A percentile compares a stretch with the other conserved stretches of the same genome.
phyloP scores from a whole-genome alignment of 2,888 invertebrate species.

The Branchellion lobata region DNA sequence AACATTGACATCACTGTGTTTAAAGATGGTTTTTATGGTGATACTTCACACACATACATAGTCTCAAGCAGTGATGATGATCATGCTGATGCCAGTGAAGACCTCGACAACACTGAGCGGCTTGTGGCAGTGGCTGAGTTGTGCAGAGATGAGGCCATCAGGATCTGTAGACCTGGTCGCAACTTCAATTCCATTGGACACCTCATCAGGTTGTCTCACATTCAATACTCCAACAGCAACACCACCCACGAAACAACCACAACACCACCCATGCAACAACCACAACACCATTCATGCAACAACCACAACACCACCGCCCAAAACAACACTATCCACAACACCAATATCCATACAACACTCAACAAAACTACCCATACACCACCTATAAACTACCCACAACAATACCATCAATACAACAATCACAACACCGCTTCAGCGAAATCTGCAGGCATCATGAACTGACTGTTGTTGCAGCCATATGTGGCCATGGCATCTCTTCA shows the following conservation, averaged over 20 bases:
- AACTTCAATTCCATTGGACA: slow-evolving; percentile 62
- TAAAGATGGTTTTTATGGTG: slow-evolving; percentile 95
- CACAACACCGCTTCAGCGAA: slow-evolving; percentile 65
- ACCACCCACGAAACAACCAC: too few species aligned
- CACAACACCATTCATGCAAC: too few species aligned
- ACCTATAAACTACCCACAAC: background rate
- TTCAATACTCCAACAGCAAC: background rate
- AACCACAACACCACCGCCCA: too few species aligned
- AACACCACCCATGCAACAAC: too few species aligned
- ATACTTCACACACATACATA: slow-evolving; percentile 94
- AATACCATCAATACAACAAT: background rate
- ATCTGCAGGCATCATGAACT: slow-evolving; percentile 69
- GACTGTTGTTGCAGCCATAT: slow-evolving; percentile 75
- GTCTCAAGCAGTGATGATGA: slow-evolving; percentile 70
- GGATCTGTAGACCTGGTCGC: slow-evolving; percentile 66
- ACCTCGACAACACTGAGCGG: slow-evolving; percentile 54
- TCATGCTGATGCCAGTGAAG: background rate
- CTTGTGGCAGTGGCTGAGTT: slow-evolving; percentile 73
- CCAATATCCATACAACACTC: background rate
- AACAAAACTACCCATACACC: background rate
- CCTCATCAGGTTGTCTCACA: slow-evolving; percentile 55
- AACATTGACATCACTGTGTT: slow-evolving; percentile 72
- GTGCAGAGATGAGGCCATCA: slow-evolving; percentile 70
- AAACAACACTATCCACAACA: too few species aligned
- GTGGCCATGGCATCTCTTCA: slow-evolving; percentile 87